Base-by-base conservation (phyloP, 2,113 vertebrate genomes). In the Gymnogyps californianus region DNA sequence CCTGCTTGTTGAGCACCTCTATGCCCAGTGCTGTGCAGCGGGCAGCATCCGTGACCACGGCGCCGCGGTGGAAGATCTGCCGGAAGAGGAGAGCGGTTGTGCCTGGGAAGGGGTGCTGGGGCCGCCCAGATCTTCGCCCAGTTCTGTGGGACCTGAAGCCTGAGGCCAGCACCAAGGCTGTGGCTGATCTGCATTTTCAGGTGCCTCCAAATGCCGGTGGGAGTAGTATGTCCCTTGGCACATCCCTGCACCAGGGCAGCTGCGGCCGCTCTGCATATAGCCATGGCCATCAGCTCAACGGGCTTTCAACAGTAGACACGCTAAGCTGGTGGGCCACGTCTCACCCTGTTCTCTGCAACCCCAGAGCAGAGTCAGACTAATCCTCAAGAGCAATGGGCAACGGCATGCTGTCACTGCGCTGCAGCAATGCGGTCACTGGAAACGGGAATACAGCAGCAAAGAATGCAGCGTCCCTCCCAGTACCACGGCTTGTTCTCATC, bases 11-110 rank as follows among this genome's bases (percentile, higher is more conserved):
- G 89, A 99, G 98, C 79, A 99, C 98, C 2, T 98, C 98, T 3
- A 99, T 98, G 87, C 99, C 99, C 83, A 99, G 97, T 1, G 99
- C 98, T 0, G 99, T 99, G 96, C 99, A 99, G 85, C 95, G 99
- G 11, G 98, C 98, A 4, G 98, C 98, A 12, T 99, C 99, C 0
- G 99, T 99, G 92, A 99, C 99, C 97, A 99, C 99, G 0, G 99
- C 99, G 0, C 99, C 99, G 3, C 98, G 99, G 70, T 98, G 99
- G 93, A 99, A 99, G 80, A 99, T 98, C 99, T 99, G 84, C 55
- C 7, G 2, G 47, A 34, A 69, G 78, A 59, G 22, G 15, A 91
- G 11, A 86, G 52, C 3, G 4, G 28, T 11, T 61, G 40, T 20
- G 44, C 57, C 51, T 1, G 3, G 21, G 19, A 13, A 64, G 16